phyloP scores from a whole-genome alignment of 2,797 vertebrate species.

The Anableps anableps region DNA sequence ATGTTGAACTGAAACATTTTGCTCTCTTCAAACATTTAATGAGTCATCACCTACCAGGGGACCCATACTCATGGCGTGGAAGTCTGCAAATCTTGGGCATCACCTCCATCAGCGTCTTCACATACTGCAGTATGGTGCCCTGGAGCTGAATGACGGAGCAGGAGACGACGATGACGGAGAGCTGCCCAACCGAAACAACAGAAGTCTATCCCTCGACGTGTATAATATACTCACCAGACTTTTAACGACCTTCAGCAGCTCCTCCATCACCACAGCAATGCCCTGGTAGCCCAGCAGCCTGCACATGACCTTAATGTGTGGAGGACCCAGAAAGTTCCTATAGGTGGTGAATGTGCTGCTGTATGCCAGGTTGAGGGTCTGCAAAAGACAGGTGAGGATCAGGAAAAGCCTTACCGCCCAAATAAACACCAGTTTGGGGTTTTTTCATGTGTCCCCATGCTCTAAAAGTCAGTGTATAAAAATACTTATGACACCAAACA shows the following conservation, averaged over 20 bases:
- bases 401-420: not conserved
- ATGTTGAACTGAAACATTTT: not conserved
- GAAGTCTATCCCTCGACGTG: not conserved
- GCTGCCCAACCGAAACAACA: not conserved
- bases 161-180: not conserved
- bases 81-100: slow-evolving; percentile 99
- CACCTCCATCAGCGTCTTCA: slow-evolving; percentile 98
- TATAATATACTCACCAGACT: slow-evolving; percentile 87
- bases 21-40: not conserved
- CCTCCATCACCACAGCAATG: slow-evolving; percentile 99
- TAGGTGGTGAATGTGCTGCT: slow-evolving; percentile 95
- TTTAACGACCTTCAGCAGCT: slow-evolving; percentile 97
- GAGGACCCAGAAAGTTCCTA: slow-evolving; percentile 94
- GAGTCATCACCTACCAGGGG: slow-evolving; percentile 84
- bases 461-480: not conserved
- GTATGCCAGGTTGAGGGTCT: slow-evolving; percentile 96
- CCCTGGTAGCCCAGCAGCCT: slow-evolving; percentile 98
- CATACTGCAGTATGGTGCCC: slow-evolving; percentile 97
- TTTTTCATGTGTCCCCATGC: not conserved
- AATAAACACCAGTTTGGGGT: not conserved
- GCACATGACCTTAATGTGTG: slow-evolving; percentile 97
- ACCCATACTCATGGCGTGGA: slow-evolving; percentile 97
- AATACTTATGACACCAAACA: too few species aligned
- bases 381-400: not conserved
- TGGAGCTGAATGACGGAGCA: slow-evolving; percentile 84